These are phyloP conservation scores for Prunella fulvescens DNA, from an alignment of 2,113 vertebrate genomes.

Conservation along the genomic window DNA sequence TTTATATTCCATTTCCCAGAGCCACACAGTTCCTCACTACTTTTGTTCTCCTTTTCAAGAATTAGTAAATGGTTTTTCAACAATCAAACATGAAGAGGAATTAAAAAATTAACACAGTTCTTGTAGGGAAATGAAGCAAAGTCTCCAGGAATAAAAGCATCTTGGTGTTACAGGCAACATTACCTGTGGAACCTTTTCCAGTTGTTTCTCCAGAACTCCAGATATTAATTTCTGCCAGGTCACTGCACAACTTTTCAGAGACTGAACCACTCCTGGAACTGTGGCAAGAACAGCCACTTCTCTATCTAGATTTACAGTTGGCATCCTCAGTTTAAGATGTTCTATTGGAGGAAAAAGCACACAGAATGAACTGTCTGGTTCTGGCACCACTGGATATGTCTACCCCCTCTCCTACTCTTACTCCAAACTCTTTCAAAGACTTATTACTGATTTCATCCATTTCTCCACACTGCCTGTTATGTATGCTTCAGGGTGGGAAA, in stretches of 20 bases:
- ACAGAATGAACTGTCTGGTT: neutral
- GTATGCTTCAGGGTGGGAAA: neutral
- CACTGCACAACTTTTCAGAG: slow-evolving; percentile 79
- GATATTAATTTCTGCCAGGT: slow-evolving; percentile 87
- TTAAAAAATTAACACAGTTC: neutral
- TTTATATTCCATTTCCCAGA: neutral
- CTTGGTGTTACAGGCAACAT: neutral
- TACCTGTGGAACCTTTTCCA: slow-evolving; percentile 85
- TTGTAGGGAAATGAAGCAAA: neutral
- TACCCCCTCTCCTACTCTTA: neutral
- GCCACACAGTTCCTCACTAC: neutral
- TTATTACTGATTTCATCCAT: neutral
- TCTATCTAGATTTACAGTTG: slow-evolving; percentile 74
- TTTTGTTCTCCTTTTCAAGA: neutral
- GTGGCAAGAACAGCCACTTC: slow-evolving; percentile 67
- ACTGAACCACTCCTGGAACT: slow-evolving; percentile 67
- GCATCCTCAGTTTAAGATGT: slow-evolving; percentile 80
- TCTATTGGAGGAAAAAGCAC: slow-evolving; percentile 51
- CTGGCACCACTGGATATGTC: neutral
- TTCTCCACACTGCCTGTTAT: neutral
- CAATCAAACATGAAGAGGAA: neutral
- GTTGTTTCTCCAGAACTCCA: slow-evolving; percentile 74
- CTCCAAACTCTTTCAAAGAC: neutral
- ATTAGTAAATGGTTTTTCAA: neutral
- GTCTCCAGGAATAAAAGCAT: neutral